These are phyloP conservation scores for Rhyacophila evoluta DNA, from an alignment of 2,888 invertebrate species.

Conservation along the genomic window DNA sequence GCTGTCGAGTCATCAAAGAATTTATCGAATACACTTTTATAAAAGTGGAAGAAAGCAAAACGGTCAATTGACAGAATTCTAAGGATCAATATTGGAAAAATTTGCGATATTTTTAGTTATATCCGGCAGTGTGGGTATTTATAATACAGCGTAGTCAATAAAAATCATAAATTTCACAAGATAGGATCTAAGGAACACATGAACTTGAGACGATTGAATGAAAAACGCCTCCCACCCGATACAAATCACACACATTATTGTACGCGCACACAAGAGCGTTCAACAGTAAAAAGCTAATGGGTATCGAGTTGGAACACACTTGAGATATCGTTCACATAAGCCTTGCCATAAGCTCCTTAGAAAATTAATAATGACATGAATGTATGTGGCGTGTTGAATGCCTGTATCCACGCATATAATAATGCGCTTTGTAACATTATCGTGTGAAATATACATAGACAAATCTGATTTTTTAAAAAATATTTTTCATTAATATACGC, in stretches of 20 bases:
- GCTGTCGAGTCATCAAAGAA: not conserved
- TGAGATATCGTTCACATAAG: constrained; percentile 17
- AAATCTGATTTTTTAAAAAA: not conserved
- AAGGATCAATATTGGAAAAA: no score
- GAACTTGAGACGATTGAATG: not conserved
- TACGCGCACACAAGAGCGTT: not conserved
- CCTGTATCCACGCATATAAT: not conserved
- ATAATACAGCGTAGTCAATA: no score
- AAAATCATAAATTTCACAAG: no score
- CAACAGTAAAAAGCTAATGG: not conserved
- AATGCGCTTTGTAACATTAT: not conserved
- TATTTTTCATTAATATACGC: no score
- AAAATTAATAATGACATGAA: not conserved
- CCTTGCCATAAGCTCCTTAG: constrained; percentile 13
- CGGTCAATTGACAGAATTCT: no score
- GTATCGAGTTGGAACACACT: not conserved
- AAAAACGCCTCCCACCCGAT: not conserved
- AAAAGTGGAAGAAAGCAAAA: no score
- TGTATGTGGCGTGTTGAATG: not conserved
- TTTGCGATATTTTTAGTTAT: no score
- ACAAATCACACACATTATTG: constrained; percentile 17
- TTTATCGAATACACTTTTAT: not conserved
- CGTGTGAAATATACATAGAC: not conserved
- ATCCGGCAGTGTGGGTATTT: no score
- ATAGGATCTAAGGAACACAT: no score